A percentile compares a stretch with the other conserved stretches of the same genome.
Conservation (phyloP, 2,797 vertebrate species). For the Hozukius guyotensis region DNA sequence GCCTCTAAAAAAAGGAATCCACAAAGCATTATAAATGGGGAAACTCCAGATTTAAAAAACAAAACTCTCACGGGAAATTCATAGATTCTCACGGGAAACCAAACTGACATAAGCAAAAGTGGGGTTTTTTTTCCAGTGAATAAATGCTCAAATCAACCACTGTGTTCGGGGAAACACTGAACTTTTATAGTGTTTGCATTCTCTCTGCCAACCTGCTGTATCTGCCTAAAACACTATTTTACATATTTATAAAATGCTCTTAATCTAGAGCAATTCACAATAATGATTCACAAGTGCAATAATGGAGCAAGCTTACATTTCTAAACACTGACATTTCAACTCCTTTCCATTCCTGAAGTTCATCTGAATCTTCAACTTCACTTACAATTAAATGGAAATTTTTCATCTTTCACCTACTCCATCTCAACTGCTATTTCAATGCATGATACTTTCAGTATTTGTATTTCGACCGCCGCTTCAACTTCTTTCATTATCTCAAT, state of each 20-base stretch:
- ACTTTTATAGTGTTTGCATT: background rate
- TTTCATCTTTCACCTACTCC: background rate
- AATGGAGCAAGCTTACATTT: background rate
- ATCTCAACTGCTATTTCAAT: background rate
- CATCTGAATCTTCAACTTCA: background rate
- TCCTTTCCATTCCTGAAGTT: background rate
- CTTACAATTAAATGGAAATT: background rate
- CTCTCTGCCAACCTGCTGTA: background rate
- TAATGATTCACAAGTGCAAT: background rate
- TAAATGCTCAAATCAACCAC: background rate
- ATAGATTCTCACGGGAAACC: slow-evolving; percentile 21
- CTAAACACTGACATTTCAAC: background rate
- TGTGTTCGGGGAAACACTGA: background rate
- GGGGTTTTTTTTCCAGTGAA: background rate
- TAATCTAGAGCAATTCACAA: background rate
- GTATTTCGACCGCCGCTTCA: background rate
- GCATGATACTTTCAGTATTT: background rate
- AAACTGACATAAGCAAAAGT: background rate
- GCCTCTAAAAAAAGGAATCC: slow-evolving; percentile 17
- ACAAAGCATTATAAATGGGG: background rate
- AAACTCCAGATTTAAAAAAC: slow-evolving; percentile 13
- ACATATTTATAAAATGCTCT: background rate
- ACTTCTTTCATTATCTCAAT: background rate
- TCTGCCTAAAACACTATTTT: background rate
- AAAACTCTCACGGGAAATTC: slow-evolving; percentile 18